phyloP scores from a whole-genome alignment of 2,888 invertebrate species.

The Drosophila barbarae region DNA sequence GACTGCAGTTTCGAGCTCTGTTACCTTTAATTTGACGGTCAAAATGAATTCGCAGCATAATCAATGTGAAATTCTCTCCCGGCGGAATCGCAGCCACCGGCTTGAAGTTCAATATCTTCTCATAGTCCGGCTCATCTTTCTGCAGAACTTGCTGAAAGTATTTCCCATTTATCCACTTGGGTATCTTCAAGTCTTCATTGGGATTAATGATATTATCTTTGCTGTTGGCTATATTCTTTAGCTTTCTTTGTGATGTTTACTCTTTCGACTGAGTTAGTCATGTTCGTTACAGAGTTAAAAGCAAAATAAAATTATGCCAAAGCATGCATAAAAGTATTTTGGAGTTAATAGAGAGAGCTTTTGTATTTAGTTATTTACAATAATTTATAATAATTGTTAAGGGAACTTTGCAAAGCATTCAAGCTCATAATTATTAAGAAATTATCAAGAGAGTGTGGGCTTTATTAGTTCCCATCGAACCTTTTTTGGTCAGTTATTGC shows the following conservation, averaged over 20 bases:
- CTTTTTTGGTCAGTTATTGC: not conserved
- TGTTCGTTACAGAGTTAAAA: not conserved
- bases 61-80: slow-evolving; percentile 75
- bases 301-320: not conserved
- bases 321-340: not conserved
- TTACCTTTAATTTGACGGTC: slow-evolving; percentile 67
- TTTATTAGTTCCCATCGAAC: not conserved
- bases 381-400: no score
- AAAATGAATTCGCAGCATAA: slow-evolving; percentile 69
- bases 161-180: slow-evolving; percentile 64
- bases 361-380: not conserved
- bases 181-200: slow-evolving; percentile 61
- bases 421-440: not conserved
- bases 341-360: not conserved
- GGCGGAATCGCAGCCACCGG: slow-evolving; percentile 70
- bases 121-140: slow-evolving; percentile 61
- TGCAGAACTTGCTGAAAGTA: slow-evolving; percentile 61
- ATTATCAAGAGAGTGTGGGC: not conserved
- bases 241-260: not conserved
- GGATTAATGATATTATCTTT: slow-evolving; percentile 52
- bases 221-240: not conserved
- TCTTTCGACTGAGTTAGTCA: not conserved
- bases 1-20: slow-evolving; percentile 2
- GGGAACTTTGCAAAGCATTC: not conserved
- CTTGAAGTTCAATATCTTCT: slow-evolving; percentile 55